Evolutionary conservation across 1,140 invertebrate species (phyloP), one percentile per base, ranked within the genome.

Genomic region (Whitmania pigra): DNA sequence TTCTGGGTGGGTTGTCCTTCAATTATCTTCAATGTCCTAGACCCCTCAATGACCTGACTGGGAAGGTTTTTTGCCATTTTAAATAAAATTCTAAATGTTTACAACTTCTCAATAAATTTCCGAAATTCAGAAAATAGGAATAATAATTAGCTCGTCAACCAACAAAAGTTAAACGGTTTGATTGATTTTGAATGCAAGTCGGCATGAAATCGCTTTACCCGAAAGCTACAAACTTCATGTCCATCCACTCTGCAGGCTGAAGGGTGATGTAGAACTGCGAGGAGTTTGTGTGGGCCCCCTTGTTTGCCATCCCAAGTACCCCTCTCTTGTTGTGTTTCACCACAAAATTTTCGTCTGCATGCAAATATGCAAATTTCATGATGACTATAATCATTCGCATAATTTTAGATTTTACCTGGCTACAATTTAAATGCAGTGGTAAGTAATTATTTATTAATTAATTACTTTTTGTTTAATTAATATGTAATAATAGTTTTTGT

Each of bases 261-360:
- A 83, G 74, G 54, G 81, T 82, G 31, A 82, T 81, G 76, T 80
- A 83, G 75, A 82, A 82, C 74, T 83, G 82, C 27, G 81, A 82
- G 22, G 76, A 78, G 74, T 83, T 83, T 66, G 81, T 81, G 73
- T 80, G 79, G 22, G 80, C 73, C 18, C 80, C 82, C 75, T 80
- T 79, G 76, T 82, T 83, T 17, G 80, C 80, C 81, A 83, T 83
- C 36, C 82, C 81, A 27, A 83, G 54, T 15, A 83, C 78, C 2
- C 82, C 82, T 70, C 82, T 73, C 60, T 77, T 77, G 29, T 75
- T 75, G 76, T 82, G 80, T 22, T 73, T 73, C 3, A 83, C 74
- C 25, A 77, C 74, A 77, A 83, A 83, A 66, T 81, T 81, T 73
- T 83, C 82, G 78, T 83, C 82, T 82, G 73, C 75, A 75, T 25